phyloP scores from a whole-genome alignment of 1,140 invertebrate genomes.

The Drosophila pseudoananassae region DNA sequence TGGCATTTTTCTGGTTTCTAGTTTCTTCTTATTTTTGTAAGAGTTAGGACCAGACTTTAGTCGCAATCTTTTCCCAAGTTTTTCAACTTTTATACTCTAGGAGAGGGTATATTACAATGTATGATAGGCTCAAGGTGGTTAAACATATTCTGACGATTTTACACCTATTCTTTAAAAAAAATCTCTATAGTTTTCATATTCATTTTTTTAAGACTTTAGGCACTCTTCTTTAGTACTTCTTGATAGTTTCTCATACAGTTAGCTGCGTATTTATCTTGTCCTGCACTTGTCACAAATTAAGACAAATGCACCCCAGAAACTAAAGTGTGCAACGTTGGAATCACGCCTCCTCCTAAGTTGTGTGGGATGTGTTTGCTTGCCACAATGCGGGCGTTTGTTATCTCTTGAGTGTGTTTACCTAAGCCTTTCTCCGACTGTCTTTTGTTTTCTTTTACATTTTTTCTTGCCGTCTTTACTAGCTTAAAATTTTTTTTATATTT shows the following conservation, averaged over 20 bases:
- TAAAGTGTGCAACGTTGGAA: slow-evolving; percentile 23
- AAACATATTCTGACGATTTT: too few species aligned
- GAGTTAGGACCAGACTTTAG: slow-evolving; percentile 4
- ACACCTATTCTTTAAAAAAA: too few species aligned
- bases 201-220: too few species aligned
- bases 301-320: slow-evolving; percentile 66
- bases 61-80: background rate
- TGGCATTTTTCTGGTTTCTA: background rate
- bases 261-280: slow-evolving; percentile 50
- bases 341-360: background rate
- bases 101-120: too few species aligned
- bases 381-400: slow-evolving; percentile 50
- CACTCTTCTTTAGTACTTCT: background rate
- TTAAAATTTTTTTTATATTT: background rate
- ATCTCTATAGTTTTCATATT: too few species aligned
- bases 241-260: slow-evolving; percentile 41
- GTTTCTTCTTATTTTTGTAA: background rate
- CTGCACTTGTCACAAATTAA: slow-evolving; percentile 76
- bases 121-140: too few species aligned
- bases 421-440: slow-evolving; percentile 51
- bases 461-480: slow-evolving; percentile 12
- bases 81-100: background rate
- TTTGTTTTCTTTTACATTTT: slow-evolving; percentile 11
- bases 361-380: slow-evolving; percentile 35
- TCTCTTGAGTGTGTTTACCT: slow-evolving; percentile 66